A percentile compares a stretch with the other conserved stretches of the same genome.
Evolutionary conservation across 2,113 vertebrate species (phyloP).

Genomic region (Bothrops jararaca): DNA sequence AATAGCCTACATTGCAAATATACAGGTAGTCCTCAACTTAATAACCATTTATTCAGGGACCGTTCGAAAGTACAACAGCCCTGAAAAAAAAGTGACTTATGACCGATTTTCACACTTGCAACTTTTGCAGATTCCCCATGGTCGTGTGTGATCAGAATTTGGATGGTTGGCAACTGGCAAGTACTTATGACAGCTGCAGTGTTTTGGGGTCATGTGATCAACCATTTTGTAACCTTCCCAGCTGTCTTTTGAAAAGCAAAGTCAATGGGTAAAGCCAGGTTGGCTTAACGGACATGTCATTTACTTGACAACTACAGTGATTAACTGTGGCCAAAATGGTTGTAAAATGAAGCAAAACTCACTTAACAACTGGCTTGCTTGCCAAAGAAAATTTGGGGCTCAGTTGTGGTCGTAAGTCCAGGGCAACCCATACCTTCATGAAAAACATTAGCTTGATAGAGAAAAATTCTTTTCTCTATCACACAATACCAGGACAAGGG

Average conservation of each 20-base stretch:
- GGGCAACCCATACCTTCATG: background rate
- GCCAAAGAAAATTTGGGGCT: background rate
- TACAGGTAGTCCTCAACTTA: too few relatives aligned
- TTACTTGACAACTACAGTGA: background rate
- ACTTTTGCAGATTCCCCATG: background rate
- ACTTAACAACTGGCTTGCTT: background rate
- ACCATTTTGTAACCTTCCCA: background rate
- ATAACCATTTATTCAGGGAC: background rate
- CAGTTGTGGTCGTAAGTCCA: background rate
- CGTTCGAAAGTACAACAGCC: background rate
- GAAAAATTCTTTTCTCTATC: too few relatives aligned
- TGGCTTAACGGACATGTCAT: background rate
- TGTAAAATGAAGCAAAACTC: background rate
- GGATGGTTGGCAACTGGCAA: background rate
- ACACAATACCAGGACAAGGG: too few relatives aligned
- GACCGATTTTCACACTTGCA: background rate
- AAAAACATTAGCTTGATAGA: background rate
- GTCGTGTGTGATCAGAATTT: background rate
- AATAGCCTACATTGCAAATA: fast-evolving
- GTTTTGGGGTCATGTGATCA: background rate
- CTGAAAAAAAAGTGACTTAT: background rate
- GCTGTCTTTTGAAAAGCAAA: background rate
- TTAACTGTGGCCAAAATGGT: background rate
- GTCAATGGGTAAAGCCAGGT: too few relatives aligned
- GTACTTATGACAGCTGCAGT: background rate